A percentile compares a stretch with the other conserved stretches of the same genome.
phyloP scores from a whole-genome alignment of 2,797 vertebrate genomes.

The Melanotaenia trifasciata region DNA sequence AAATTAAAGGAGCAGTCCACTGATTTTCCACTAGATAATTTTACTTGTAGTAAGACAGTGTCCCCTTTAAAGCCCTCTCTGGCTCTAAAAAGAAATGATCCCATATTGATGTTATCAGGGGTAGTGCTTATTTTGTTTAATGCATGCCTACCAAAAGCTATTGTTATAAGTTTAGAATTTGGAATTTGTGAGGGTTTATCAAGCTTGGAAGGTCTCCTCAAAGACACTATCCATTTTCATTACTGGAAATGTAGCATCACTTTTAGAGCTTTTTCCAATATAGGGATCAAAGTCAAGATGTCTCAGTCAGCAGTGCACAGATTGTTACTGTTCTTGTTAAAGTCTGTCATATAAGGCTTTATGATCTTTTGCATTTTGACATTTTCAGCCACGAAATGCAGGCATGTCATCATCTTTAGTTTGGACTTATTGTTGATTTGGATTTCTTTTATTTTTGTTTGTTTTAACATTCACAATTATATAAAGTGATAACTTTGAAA shows the following conservation, averaged over 20 bases:
- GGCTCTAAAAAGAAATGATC: constrained; percentile 1
- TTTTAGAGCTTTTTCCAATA: not conserved
- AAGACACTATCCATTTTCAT: not conserved
- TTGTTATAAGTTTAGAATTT: constrained; percentile 2
- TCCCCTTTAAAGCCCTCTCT: not conserved
- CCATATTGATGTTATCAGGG: not conserved
- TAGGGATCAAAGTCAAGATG: not conserved
- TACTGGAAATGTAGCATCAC: not conserved
- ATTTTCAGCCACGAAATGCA: constrained; percentile 15
- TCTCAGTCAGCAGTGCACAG: not conserved
- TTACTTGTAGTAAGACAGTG: constrained; percentile 11
- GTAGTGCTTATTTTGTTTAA: not conserved
- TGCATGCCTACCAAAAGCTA: constrained; percentile 1
- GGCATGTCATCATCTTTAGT: not conserved
- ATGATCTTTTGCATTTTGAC: not conserved
- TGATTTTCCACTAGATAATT: constrained; percentile 12
- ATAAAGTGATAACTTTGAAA: not conserved
- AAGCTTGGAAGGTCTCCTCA: not conserved
- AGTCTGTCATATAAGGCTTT: not conserved
- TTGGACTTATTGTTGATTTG: not conserved
- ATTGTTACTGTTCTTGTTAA: not conserved
- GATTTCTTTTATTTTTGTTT: not conserved
- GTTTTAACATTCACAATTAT: not conserved
- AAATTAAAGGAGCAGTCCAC: not conserved
- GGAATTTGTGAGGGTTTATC: constrained; percentile 9